Base-by-base conservation (phyloP, 2,888 invertebrate species). In the Drosophila paracracens region DNA sequence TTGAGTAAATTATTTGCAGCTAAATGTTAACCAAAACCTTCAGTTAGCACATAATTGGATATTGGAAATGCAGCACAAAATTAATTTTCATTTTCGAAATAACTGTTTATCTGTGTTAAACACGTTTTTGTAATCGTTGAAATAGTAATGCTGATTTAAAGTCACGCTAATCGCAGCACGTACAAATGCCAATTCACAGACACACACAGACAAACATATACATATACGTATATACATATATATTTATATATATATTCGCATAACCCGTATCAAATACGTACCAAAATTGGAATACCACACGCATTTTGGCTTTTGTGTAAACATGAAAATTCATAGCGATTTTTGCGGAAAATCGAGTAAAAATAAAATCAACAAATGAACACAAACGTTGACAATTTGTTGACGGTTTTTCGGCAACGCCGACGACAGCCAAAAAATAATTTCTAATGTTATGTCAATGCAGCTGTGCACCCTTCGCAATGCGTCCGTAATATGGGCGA, bases 331-430 rank as follows among this genome's bases (percentile, higher is more conserved):
- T 56, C 62, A 38, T 36, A 65, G 43, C 46, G 52, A 51, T 38
- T 58, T 62, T 63, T 51, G n/a, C 18, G 10, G 11, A 29, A 73
- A 73, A 73, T 67, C 40, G 58, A 56, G 60, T 52, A 58, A 84
- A 46, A 82, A 84, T 76, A 79, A 74, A 74, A 85, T 82, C 77
- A 77, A 70, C 72, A 82, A 82, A 84, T 79, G 69, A 82, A 84
- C 61, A 74, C 69, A 69, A 84, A 62, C 60, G 70, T 77, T 79
- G 90, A 89, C 90, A 85, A 85, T 85, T 85, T 88, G 84, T 75
- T 85, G 84, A 89, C 77, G 83, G 69, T 65, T 84, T 83, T 84
- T 71, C 60, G 60, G 68, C 48, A 53, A 35, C 50, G 53, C 58
- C 69, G 71, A 72, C 66, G 57, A 83, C 67, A 58, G 83, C 77